Conservation (phyloP, 1,140 invertebrate genomes). For the Lucilia sericata region DNA sequence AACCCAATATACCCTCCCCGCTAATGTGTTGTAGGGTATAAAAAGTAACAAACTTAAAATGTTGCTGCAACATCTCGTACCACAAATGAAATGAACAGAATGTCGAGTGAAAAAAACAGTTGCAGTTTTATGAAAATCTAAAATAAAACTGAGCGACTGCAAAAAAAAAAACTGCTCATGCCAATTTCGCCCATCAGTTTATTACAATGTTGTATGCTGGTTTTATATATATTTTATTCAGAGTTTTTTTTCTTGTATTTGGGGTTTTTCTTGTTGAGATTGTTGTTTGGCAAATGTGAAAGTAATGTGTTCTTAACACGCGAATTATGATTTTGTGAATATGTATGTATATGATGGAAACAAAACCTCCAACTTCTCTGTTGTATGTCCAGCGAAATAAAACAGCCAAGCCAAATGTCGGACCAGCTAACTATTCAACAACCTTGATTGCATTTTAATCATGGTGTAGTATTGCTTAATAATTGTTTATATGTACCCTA, state of each 20-base stretch:
- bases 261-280: constrained; percentile 6
- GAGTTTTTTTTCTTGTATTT: neutral
- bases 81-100: neutral
- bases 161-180: neutral
- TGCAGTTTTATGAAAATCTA: neutral
- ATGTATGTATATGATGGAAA: neutral
- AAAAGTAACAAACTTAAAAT: neutral
- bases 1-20: no score
- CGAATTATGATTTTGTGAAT: constrained; percentile 67
- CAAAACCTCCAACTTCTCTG: neutral
- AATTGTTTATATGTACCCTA: neutral
- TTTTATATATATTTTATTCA: neutral
- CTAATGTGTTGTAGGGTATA: no score
- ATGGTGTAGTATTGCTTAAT: constrained; percentile 8
- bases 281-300: constrained; percentile 56
- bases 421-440: constrained; percentile 1
- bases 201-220: constrained; percentile 1
- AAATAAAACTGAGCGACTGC: neutral
- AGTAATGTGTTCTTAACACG: constrained; percentile 66
- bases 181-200: constrained; percentile 1
- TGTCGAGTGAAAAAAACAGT: neutral
- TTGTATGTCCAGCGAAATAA: neutral
- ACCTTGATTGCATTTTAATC: constrained; percentile 43
- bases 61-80: neutral
- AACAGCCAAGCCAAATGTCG: neutral